Evolutionary conservation across 2,888 invertebrate species (phyloP), one percentile per base, ranked within the genome.

Genomic region (Catocala sponsa): DNA sequence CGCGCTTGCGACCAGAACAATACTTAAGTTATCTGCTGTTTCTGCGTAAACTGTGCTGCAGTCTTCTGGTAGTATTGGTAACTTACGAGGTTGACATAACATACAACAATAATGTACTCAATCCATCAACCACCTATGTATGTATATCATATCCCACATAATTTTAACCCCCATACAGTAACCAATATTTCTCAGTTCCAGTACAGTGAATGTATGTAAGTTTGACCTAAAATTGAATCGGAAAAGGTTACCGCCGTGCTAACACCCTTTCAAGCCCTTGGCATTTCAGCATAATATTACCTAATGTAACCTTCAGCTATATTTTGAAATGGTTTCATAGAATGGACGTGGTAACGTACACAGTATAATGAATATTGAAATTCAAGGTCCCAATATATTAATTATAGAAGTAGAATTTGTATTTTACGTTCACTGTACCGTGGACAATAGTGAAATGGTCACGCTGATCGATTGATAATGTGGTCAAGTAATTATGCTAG

Each of bases 261-360:
- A 68, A 65, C 65, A 63, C 67, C 68, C 71, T 63, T 66, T 63
- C 62, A 74, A 80, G 74, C 71, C 85, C 83, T 85, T 87, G 88
- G 81, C 85, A 88, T 88, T 88, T 84, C 59, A 59, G 65, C 65
- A 67, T 76, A 77, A 70, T 71, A 76, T 78, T 79, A 76, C 63
- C 63, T 72, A 76, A 52, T 61, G 13, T 48, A 50, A 65, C 76
- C 70, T 67, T 72, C 57, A 10, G 43, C 13, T 66, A 61, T 59
- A 63, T 62, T 52, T 53, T 49, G 58, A 56, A 57, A 49, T 48
- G 52, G 38, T 47, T 58, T 52, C 49, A 42, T n/a, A 57, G 55
- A 74, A 76, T 61, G 25, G 53, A 63, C 63, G 48, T 15, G 25
- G 63, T 58, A 65, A 53, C 46, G 38, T 63, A 54, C 11, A 51